Conservation (phyloP, 2,888 invertebrate species). For the Drosophila diplacantha region DNA sequence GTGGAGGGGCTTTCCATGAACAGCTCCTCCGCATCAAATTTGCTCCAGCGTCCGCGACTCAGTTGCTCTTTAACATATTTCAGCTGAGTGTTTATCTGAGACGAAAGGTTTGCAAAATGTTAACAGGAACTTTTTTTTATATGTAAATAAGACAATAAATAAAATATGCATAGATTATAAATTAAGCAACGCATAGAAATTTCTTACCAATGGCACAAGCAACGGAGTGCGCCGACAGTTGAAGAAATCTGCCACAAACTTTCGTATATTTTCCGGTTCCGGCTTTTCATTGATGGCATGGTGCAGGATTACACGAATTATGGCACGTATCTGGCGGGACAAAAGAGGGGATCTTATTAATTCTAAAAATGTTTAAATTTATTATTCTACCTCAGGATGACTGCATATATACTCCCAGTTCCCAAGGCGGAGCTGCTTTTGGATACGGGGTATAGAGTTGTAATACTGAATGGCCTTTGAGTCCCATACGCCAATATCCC, state of each 20-base stretch:
- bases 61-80: conserved; percentile 61
- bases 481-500: conserved; percentile 55
- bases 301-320: conserved; percentile 65
- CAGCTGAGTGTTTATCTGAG: conserved; percentile 61
- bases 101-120: too few species aligned
- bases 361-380: not conserved
- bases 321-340: conserved; percentile 61
- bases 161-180: not conserved
- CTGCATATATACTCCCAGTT: conserved; percentile 55
- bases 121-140: too few species aligned
- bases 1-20: conserved; percentile 57
- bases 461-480: conserved; percentile 53
- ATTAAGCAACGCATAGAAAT: not conserved
- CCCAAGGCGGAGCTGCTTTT: conserved; percentile 52
- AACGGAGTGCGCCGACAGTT: conserved; percentile 53
- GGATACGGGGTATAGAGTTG: conserved; percentile 44
- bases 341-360: too few species aligned
- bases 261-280: conserved; percentile 50
- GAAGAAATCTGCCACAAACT: conserved; percentile 62
- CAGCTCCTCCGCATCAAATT: conserved; percentile 61
- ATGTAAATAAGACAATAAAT: not conserved
- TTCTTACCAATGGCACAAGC: conserved; percentile 53
- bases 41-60: conserved; percentile 57
- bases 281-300: conserved; percentile 59
- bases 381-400: conserved; percentile 57